Evolutionary conservation across 2,888 invertebrate genomes (phyloP).

Genomic region (Pristionchus arcanus): DNA sequence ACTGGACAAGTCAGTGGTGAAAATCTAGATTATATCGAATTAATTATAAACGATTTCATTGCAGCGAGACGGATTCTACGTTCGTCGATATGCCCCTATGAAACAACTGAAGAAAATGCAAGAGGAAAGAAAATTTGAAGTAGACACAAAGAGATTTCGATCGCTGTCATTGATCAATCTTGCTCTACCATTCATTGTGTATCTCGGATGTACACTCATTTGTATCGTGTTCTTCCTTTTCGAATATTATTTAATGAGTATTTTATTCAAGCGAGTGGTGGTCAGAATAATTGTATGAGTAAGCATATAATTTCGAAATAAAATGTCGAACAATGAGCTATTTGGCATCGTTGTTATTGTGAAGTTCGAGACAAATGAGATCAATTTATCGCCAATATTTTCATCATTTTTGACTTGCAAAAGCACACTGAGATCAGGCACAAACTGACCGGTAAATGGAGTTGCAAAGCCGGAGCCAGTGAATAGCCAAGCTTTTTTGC

Average conservation of each 20-base stretch:
- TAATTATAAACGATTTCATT: background rate
- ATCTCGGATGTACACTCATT: background rate
- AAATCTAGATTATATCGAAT: too few species aligned
- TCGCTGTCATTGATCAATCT: background rate
- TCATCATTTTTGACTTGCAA: too few species aligned
- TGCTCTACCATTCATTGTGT: background rate
- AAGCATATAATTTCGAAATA: background rate
- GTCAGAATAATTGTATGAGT: background rate
- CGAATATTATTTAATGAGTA: background rate
- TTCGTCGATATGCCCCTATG: background rate
- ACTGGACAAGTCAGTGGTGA: too few species aligned
- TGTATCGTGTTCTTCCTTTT: background rate
- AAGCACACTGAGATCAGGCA: too few species aligned
- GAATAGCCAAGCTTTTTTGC: too few species aligned
- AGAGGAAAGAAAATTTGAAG: background rate
- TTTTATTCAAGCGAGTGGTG: background rate
- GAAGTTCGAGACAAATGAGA: too few species aligned
- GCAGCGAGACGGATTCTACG: background rate
- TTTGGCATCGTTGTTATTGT: background rate
- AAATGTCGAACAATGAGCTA: too few species aligned
- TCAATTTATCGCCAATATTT: too few species aligned
- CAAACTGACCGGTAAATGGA: too few species aligned
- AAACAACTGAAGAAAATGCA: background rate
- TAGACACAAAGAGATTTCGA: background rate
- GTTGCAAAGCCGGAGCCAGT: too few species aligned